These are phyloP conservation scores for Boloria euphrosyne DNA, from an alignment of 2,888 invertebrate genomes.

Conservation along the genomic window DNA sequence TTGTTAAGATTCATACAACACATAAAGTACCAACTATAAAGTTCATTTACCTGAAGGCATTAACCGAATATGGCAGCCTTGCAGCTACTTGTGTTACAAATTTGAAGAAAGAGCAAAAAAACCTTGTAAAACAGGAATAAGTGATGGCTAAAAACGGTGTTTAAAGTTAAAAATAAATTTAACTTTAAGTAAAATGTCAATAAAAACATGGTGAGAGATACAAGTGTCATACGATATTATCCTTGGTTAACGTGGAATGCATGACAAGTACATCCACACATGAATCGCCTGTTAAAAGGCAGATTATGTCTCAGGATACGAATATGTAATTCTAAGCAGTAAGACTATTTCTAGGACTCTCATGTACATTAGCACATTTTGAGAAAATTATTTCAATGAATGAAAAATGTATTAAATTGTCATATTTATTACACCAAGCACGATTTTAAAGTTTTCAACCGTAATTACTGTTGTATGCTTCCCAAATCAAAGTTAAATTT, in stretches of 20 bases:
- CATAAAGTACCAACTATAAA: constrained; percentile 1
- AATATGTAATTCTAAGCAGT: constrained; percentile 49
- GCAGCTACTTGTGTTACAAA: constrained; percentile 34
- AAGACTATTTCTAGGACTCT: too few relatives aligned
- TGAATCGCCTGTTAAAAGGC: constrained; percentile 51
- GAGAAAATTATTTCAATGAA: neutral
- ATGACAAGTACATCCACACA: constrained; percentile 54
- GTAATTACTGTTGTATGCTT: constrained; percentile 16
- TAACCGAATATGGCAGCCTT: constrained; percentile 30
- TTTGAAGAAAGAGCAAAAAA: constrained; percentile 26
- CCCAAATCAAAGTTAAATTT: constrained; percentile 29
- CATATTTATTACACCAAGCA: too few relatives aligned
- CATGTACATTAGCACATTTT: too few relatives aligned
- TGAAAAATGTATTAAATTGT: too few relatives aligned
- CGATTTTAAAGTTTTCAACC: too few relatives aligned
- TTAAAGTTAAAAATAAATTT: constrained; percentile 14
- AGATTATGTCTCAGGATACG: constrained; percentile 51
- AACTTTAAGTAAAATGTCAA: constrained; percentile 36
- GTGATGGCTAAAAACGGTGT: constrained; percentile 3
- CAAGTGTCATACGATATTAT: constrained; percentile 55
- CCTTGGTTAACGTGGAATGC: constrained; percentile 55
- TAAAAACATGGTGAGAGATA: constrained; percentile 34
- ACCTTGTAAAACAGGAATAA: constrained; percentile 15
- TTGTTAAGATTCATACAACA: constrained; percentile 9
- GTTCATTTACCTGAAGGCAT: constrained; percentile 28